phyloP scores from a whole-genome alignment of 2,888 invertebrate species.

The Malacosoma neustria region DNA sequence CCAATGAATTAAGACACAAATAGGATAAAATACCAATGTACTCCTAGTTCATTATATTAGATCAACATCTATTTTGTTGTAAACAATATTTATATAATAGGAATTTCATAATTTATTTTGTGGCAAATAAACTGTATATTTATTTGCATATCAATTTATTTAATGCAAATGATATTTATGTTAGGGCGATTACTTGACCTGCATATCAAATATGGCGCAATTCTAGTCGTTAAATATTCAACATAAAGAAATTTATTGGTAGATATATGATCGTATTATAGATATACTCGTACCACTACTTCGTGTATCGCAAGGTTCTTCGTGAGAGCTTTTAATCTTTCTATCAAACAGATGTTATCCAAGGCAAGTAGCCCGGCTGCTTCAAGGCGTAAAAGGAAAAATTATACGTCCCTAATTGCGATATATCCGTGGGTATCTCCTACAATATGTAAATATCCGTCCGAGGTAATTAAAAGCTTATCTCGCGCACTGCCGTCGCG shows the following conservation, averaged over 20 bases:
- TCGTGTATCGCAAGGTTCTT: constrained; percentile 16
- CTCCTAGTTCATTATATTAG: too few species aligned
- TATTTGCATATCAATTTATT: constrained; percentile 6
- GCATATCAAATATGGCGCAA: constrained; percentile 1
- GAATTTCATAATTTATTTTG: neutral
- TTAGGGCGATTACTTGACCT: constrained; percentile 2
- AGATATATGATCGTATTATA: too few species aligned
- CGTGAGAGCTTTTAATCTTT: constrained; percentile 48
- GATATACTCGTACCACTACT: too few species aligned
- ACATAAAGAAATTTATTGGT: neutral
- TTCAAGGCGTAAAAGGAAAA: constrained; percentile 60
- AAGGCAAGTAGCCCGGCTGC: constrained; percentile 40
- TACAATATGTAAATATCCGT: constrained; percentile 70
- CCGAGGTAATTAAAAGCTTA: constrained; percentile 70
- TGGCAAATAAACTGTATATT: constrained; percentile 1
- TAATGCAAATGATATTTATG: constrained; percentile 20
- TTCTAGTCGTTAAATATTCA: constrained; percentile 30
- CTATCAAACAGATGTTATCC: constrained; percentile 61
- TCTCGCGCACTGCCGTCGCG: constrained; percentile 55
- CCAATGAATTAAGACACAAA: too few species aligned
- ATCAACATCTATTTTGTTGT: too few species aligned
- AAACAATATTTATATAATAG: neutral
- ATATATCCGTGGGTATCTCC: constrained; percentile 63
- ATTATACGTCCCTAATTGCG: constrained; percentile 66
- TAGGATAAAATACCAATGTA: too few species aligned